These are phyloP conservation scores for Nematopogon swammerdamellus DNA, from an alignment of 2,888 invertebrate genomes.

Conservation along the genomic window DNA sequence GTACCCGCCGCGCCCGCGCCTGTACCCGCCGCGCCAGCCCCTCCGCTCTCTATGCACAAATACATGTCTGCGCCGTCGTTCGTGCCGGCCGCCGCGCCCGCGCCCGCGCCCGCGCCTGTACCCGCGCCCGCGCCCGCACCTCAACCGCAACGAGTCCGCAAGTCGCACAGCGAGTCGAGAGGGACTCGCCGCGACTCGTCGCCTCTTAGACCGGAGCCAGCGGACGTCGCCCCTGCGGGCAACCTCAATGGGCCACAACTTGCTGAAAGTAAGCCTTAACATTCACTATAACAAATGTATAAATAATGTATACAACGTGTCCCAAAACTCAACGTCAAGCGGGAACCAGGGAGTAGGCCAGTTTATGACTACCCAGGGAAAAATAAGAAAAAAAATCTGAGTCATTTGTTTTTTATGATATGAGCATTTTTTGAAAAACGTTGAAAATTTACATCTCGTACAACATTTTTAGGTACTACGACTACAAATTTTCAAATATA, in stretches of 20 bases:
- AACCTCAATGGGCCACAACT: not conserved
- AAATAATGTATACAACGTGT: too few relatives aligned
- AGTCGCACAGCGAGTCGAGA: not conserved
- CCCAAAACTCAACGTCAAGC: too few relatives aligned
- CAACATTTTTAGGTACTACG: too few relatives aligned
- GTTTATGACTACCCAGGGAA: too few relatives aligned
- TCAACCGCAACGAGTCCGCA: slow-evolving; percentile 4
- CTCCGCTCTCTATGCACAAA: not conserved
- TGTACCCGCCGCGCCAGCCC: not conserved
- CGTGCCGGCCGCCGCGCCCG: slow-evolving; percentile 1
- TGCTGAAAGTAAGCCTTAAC: not conserved
- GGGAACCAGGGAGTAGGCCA: too few relatives aligned
- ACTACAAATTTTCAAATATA: too few relatives aligned
- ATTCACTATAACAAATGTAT: too few relatives aligned
- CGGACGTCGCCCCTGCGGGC: not conserved
- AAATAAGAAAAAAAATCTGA: too few relatives aligned
- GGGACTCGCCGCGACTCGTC: not conserved
- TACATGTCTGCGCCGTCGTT: not conserved
- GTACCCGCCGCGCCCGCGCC: not conserved
- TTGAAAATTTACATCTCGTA: too few relatives aligned
- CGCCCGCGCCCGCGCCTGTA: slow-evolving; percentile 12
- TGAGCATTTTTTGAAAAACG: too few relatives aligned
- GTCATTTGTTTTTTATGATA: too few relatives aligned
- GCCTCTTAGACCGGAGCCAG: not conserved
- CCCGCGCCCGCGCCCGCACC: slow-evolving; percentile 1